Evolutionary conservation across 2,797 vertebrate genomes (phyloP).

Genomic region (Liasis olivaceus): DNA sequence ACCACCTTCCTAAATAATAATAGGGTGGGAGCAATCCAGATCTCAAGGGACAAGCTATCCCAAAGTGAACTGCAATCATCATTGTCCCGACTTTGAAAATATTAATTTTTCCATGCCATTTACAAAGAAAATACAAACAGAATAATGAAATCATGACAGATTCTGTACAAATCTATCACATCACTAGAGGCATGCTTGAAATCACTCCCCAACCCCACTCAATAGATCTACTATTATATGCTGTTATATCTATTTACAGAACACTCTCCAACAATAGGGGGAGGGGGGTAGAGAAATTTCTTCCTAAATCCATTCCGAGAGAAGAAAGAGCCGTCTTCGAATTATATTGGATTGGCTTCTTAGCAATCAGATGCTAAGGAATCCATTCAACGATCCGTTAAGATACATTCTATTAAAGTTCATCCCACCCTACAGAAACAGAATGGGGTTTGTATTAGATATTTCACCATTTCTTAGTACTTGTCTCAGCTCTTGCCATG

Average conservation of each 20-base stretch:
- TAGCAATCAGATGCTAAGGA: not conserved
- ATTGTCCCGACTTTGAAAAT: not conserved
- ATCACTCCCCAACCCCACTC: slow-evolving; percentile 3
- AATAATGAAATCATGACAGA: not conserved
- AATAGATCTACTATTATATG: slow-evolving; percentile 2
- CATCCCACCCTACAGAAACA: not conserved
- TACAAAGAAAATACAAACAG: not conserved
- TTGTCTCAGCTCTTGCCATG: not conserved
- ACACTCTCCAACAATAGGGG: not conserved
- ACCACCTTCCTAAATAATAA: too few relatives aligned
- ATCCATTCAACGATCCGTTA: not conserved
- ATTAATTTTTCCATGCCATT: not conserved
- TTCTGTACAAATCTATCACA: not conserved
- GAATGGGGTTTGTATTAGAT: not conserved
- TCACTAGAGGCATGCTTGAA: not conserved
- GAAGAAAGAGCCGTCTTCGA: not conserved
- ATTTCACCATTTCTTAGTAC: not conserved
- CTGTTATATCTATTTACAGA: slow-evolving; percentile 4
- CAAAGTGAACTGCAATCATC: not conserved
- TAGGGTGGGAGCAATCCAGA: too few relatives aligned
- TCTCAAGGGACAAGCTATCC: too few relatives aligned
- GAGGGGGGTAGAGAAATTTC: not conserved
- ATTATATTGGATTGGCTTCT: not conserved
- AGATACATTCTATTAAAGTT: not conserved
- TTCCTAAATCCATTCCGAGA: not conserved